Evolutionary conservation across 2,797 vertebrate genomes (phyloP).

Genomic region (Anabas testudineus): DNA sequence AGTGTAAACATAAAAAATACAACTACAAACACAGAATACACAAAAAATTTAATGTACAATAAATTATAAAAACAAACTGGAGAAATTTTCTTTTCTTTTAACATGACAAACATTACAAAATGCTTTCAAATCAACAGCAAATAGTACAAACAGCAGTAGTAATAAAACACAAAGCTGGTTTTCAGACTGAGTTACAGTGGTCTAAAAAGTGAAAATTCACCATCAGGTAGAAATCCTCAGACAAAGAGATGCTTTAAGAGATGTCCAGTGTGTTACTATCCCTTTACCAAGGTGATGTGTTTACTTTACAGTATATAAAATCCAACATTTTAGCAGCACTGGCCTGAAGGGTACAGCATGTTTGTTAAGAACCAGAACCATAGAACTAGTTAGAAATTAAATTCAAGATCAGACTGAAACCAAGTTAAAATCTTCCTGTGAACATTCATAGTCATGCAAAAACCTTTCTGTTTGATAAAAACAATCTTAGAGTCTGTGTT

Average conservation of each 20-base stretch:
- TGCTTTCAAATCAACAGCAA: neutral
- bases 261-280: neutral
- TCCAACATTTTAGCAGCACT: neutral
- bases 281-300: neutral
- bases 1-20: neutral
- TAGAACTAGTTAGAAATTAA: neutral
- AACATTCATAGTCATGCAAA: neutral
- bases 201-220: constrained; percentile 32
- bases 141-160: constrained; percentile 28
- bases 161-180: constrained; percentile 41
- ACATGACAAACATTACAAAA: constrained; percentile 31
- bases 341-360: neutral
- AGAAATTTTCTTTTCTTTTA: constrained; percentile 42
- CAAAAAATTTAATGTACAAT: constrained; percentile 63
- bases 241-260: neutral
- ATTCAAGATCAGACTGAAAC: neutral
- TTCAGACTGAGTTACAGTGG: neutral
- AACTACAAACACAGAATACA: constrained; percentile 6
- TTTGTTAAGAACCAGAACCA: neutral
- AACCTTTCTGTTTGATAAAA: constrained; percentile 8
- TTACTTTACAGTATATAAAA: constrained; percentile 13
- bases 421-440: constrained; percentile 30
- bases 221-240: neutral
- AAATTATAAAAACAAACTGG: constrained; percentile 37
- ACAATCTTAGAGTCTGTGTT: neutral